Evolutionary conservation across 2,888 invertebrate species (phyloP).

Genomic region (Busseola fusca): DNA sequence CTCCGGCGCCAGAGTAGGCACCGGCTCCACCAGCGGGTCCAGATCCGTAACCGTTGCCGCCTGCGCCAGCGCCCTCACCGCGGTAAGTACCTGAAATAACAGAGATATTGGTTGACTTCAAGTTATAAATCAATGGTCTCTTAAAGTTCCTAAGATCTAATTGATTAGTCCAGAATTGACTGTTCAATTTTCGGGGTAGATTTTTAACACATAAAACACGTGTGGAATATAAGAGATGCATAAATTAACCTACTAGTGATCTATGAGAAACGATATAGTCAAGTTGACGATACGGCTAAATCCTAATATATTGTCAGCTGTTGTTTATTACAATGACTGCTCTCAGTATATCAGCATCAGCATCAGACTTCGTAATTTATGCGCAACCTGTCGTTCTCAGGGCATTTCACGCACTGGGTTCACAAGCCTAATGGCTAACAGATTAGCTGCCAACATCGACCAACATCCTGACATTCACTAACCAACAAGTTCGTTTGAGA

Average conservation of each 20-base stretch:
- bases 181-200: not conserved
- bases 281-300: not conserved
- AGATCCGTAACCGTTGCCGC: constrained; percentile 56
- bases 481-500: constrained; percentile 18
- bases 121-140: not conserved
- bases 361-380: constrained; percentile 41
- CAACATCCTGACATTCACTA: constrained; percentile 20
- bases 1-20: constrained; percentile 45
- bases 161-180: not conserved
- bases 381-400: constrained; percentile 52
- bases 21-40: constrained; percentile 52
- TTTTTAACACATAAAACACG: not conserved
- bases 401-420: constrained; percentile 59
- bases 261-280: not conserved
- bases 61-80: constrained; percentile 76
- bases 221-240: not conserved
- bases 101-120: not conserved
- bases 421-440: constrained; percentile 38
- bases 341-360: constrained; percentile 34
- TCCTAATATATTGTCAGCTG: not conserved
- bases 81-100: constrained; percentile 80
- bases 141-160: not conserved
- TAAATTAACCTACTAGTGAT: not conserved
- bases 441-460: constrained; percentile 41
- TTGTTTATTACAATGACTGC: constrained; percentile 16